phyloP scores from a whole-genome alignment of 1,140 invertebrate genomes.

The Plectrocnemia conspersa region DNA sequence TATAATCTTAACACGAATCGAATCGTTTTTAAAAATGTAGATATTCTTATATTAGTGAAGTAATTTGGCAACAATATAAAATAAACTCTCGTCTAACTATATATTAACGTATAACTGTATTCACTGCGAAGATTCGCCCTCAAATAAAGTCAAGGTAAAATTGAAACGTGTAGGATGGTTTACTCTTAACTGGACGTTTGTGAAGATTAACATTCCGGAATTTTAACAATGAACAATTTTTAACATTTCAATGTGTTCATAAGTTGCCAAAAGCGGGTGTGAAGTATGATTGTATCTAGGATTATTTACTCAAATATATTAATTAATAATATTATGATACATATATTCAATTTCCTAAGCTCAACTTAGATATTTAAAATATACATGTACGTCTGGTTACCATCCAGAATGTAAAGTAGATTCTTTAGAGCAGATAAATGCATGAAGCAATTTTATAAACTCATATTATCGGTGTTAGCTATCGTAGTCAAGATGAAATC shows the following conservation, averaged over 20 bases:
- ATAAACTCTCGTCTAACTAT: no score
- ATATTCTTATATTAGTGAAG: no score
- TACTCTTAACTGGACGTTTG: no score
- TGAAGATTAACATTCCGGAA: no score
- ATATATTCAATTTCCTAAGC: conserved; percentile 31
- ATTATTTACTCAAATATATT: not conserved
- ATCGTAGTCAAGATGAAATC: conserved; percentile 29
- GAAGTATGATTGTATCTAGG: not conserved
- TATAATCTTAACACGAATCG: no score
- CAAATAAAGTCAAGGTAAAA: no score
- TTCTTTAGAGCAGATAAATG: conserved; percentile 31
- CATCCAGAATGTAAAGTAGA: conserved; percentile 29
- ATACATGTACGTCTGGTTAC: conserved; percentile 25
- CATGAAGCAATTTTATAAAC: conserved; percentile 36
- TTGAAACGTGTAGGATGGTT: no score
- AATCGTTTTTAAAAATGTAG: no score
- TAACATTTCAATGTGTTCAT: conserved; percentile 32
- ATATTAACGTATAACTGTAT: no score
- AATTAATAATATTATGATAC: conserved; percentile 14
- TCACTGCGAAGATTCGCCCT: no score
- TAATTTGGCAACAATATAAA: no score
- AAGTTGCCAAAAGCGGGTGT: conserved; percentile 28
- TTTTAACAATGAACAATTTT: not conserved
- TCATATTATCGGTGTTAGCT: conserved; percentile 35
- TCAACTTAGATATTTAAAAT: conserved; percentile 30